Base-by-base conservation (phyloP, 2,888 invertebrate genomes). In the Plebejus melissa region DNA sequence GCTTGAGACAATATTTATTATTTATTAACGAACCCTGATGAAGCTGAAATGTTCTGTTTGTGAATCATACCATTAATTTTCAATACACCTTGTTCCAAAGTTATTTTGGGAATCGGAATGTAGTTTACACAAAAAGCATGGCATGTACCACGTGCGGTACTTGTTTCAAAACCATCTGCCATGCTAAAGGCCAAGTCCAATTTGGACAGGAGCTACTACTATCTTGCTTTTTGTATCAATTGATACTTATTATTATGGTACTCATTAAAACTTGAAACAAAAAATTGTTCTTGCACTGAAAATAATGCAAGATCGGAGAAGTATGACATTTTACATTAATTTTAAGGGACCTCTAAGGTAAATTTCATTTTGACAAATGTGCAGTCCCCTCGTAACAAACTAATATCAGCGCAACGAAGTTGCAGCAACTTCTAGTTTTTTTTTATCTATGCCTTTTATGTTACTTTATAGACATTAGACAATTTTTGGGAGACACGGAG, bases 111-210 rank as follows among this genome's bases (percentile, higher is more conserved):
- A 9, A 2, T 11, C 4, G 60, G 60, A 65, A 65, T 58, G 58
- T 22, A 58, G 28, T 65, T 28, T 65, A 28, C 11, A 65, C 11
- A 28, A 28, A 32, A 65, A 65, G 28, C 22, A 28, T 28, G 28
- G 60, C 58, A 54, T 3, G 16, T 54, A 54, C 54, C 28, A 65
- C 60, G 60, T 65, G 60, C 60, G 60, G 28, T 65, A 65, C 60
- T 32, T 65, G 60, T 65, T 65, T 65, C 13, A 28, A 60, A 65
- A 65, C 60, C 60, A 65, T 65, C 60, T 65, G 60, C 60, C 28
- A 7, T 65, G 28, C 60, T 65, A 65, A 60, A 65, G 28, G 60
- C 13, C 28, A 65, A 65, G 60, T 65, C 32, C 60, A 65, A 65
- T 28, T 28, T 32, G 28, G 28, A 65, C 28, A 2, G 11, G 60